Evolutionary conservation across 2,888 invertebrate species (phyloP), one percentile per base, ranked within the genome.

Genomic region (Spodoptera picta): DNA sequence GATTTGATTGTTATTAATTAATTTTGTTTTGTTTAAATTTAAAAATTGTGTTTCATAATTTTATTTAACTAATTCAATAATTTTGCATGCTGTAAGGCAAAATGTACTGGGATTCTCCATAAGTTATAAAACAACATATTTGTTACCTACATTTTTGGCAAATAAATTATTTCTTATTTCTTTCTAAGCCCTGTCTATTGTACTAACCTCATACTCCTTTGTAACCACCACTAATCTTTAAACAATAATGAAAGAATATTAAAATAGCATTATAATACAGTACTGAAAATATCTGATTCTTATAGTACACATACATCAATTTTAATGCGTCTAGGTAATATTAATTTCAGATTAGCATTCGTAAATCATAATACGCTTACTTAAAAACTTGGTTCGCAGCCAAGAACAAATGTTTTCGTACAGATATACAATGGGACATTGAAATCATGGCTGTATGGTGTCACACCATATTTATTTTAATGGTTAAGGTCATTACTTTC

Each of bases 381-480:
- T 73, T 68, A 54, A 73, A 70, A 69, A 63, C 61, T 79, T 73
- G 79, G 77, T 79, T 65, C 64, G 44, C 66, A 71, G 77, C 73
- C 77, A 79, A 79, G 65, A 57, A 63, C 65, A 57, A 77, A 79
- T 76, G 68, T 79, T 73, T 69, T 73, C 48, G 53, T 65, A 59
- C 55, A 71, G 57, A 44, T 42, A 53, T 63, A 76, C 77, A 79
- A 77, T 73, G 70, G 71, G 41, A 77, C 61, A 71, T 66, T 65
- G 73, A 69, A 79, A 79, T 79, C 77, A 70, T 76, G 77, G 50
- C 77, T 65, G 48, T 57, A 65, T 73, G 65, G 73, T 79, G 80
- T 79, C 80, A 77, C 80, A 77, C 74, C 71, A 69, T 76, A 73
- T 74, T 77, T 73, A 71, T 68, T 77, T 79, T 76, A 77, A 77